phyloP scores from a whole-genome alignment of 37 sponge, comb jelly and placozoan genomes.

The Theonella swinhoei region DNA sequence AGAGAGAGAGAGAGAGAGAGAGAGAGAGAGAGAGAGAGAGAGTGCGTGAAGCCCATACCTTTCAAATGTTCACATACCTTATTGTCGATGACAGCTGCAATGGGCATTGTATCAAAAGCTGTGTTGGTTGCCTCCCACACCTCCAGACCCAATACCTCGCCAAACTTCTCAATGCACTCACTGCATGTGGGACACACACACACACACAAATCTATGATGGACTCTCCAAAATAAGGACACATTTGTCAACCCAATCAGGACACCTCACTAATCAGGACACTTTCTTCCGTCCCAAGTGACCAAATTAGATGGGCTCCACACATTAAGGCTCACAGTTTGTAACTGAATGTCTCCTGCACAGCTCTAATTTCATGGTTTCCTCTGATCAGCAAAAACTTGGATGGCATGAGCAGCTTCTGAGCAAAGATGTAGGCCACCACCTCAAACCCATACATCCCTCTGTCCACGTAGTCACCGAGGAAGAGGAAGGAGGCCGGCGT shows the following conservation, averaged over 20 bases:
- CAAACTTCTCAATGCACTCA: conserved; percentile 96
- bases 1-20: conserved; percentile 9
- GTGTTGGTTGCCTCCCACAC: conserved; percentile 94
- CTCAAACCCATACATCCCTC: conserved; percentile 92
- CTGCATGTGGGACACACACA: conserved; percentile 24
- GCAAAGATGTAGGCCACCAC: conserved; percentile 94
- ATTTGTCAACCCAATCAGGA: too few species aligned
- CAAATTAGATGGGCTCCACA: too few species aligned
- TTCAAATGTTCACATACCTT: too few species aligned
- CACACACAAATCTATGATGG: too few species aligned
- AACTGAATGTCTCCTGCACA: conserved; percentile 85
- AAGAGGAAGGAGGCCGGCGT: conserved; percentile 93
- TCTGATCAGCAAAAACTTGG: conserved; percentile 87
- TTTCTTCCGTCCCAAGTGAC: too few species aligned
- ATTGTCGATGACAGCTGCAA: conserved; percentile 91
- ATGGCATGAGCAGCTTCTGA: conserved; percentile 90
- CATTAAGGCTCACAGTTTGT: conserved; percentile 54
- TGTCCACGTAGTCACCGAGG: conserved; percentile 96
- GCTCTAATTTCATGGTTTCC: conserved; percentile 94
- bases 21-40: conserved; percentile 27
- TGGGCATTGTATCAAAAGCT: conserved; percentile 89
- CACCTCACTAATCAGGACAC: too few species aligned
- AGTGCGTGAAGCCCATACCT: background rate
- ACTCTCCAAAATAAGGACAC: too few species aligned
- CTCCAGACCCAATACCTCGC: conserved; percentile 66